Evolutionary conservation across 2,888 invertebrate species (phyloP).

Genomic region (Penaeus monodon): DNA sequence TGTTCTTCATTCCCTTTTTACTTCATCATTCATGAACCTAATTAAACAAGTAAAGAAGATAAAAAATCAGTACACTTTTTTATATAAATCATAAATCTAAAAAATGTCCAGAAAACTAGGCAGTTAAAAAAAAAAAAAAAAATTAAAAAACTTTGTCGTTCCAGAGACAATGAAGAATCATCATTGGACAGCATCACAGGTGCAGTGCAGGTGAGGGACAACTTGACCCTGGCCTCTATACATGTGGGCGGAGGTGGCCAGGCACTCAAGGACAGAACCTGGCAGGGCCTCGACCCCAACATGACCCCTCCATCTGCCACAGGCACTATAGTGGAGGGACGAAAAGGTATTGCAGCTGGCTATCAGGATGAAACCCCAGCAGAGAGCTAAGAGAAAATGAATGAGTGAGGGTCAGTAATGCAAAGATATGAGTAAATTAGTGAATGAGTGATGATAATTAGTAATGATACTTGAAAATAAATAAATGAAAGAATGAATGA

Average conservation of each 20-base stretch:
- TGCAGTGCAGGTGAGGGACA: constrained; percentile 33
- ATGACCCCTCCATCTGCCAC: not conserved
- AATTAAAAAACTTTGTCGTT: not conserved
- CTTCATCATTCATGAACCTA: not conserved
- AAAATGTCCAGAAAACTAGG: not conserved
- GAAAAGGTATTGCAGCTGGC: constrained; percentile 50
- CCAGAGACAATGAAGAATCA: constrained; percentile 4
- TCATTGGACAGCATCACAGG: constrained; percentile 23
- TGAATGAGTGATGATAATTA: too few relatives aligned
- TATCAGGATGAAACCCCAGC: constrained; percentile 34
- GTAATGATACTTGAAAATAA: not conserved
- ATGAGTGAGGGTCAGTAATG: not conserved
- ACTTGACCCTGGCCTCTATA: constrained; percentile 19
- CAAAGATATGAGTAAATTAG: not conserved
- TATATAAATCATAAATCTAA: too few relatives aligned
- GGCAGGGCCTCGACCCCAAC: constrained; percentile 53
- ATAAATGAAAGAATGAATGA: not conserved
- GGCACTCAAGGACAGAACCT: constrained; percentile 38
- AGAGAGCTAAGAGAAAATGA: too few relatives aligned
- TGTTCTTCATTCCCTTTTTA: too few relatives aligned
- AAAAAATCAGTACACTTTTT: too few relatives aligned
- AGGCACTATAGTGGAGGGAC: constrained; percentile 42
- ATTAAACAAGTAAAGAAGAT: not conserved
- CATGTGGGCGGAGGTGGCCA: constrained; percentile 50
- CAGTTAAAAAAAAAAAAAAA: not conserved